Conservation (phyloP, 23 tunicate species). For the Trididemnum miniatum region DNA sequence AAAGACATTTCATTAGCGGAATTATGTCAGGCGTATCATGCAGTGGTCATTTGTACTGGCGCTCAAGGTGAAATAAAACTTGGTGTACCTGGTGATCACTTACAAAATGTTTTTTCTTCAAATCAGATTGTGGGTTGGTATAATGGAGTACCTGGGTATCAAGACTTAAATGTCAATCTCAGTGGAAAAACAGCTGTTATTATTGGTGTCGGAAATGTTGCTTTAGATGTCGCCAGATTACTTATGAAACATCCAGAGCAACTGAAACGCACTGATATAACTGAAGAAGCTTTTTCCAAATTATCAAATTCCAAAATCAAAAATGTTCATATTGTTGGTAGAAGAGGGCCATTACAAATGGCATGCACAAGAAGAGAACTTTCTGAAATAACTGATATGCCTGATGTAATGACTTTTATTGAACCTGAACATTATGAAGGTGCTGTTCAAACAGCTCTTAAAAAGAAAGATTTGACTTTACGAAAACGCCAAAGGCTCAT, state of each 20-base stretch:
- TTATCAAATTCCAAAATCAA: slow-evolving; percentile 49
- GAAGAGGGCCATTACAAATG: slow-evolving; percentile 93
- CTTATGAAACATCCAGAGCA: slow-evolving; percentile 53
- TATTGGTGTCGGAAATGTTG: slow-evolving; percentile 91
- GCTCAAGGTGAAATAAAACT: slow-evolving; percentile 65
- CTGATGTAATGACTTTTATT: slow-evolving; percentile 39
- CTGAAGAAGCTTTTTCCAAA: slow-evolving; percentile 25
- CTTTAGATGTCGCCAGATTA: slow-evolving; percentile 91
- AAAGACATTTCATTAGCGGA: slow-evolving; percentile 37
- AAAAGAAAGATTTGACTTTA: slow-evolving; percentile 51
- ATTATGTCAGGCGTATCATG: slow-evolving; percentile 52
- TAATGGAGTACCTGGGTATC: slow-evolving; percentile 66
- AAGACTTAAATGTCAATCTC: slow-evolving; percentile 42
- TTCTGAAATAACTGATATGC: slow-evolving; percentile 68
- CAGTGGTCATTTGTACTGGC: slow-evolving; percentile 82
- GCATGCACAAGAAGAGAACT: slow-evolving; percentile 88
- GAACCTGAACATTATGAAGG: slow-evolving; percentile 36
- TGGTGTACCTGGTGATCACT: slow-evolving; percentile 67
- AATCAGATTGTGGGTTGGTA: slow-evolving; percentile 96
- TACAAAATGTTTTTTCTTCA: slow-evolving; percentile 74
- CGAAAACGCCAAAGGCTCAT: slow-evolving; percentile 66
- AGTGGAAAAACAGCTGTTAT: slow-evolving; percentile 71
- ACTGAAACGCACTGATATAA: slow-evolving; percentile 62
- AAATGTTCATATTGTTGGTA: slow-evolving; percentile 64
- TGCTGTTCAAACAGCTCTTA: slow-evolving; percentile 45